phyloP scores from a whole-genome alignment of 2,888 invertebrate genomes.

The Seira ritae region DNA sequence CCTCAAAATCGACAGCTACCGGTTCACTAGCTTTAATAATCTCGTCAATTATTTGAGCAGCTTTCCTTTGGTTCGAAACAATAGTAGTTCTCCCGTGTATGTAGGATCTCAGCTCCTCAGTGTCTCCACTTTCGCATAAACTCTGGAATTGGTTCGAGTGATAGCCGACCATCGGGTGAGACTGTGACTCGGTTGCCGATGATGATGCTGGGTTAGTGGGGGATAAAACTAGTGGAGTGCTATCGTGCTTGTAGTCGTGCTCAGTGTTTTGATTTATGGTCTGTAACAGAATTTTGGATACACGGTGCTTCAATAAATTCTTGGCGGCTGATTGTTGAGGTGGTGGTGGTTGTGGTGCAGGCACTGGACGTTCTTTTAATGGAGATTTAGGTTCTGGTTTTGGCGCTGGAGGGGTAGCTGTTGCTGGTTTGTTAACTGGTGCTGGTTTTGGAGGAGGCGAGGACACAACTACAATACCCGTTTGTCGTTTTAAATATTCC shows the following conservation, averaged over 20 bases:
- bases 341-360: slow-evolving; percentile 5
- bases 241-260: slow-evolving; percentile 46
- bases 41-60: slow-evolving; percentile 79
- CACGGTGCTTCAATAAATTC: slow-evolving; percentile 86
- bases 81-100: slow-evolving; percentile 62
- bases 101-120: slow-evolving; percentile 61
- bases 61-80: slow-evolving; percentile 66
- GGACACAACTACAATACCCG: neutral
- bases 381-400: slow-evolving; percentile 11
- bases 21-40: slow-evolving; percentile 80
- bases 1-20: slow-evolving; percentile 88
- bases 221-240: neutral
- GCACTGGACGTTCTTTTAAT: neutral
- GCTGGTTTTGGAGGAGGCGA: slow-evolving; percentile 27
- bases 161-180: neutral
- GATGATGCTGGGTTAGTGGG: slow-evolving; percentile 13
- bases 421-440: neutral
- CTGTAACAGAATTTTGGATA: slow-evolving; percentile 91
- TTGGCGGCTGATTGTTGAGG: slow-evolving; percentile 28
- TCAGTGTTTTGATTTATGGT: slow-evolving; percentile 80
- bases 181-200: neutral
- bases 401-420: neutral
- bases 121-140: slow-evolving; percentile 51
- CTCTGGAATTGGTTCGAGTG: slow-evolving; percentile 26
- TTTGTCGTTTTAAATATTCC: slow-evolving; percentile 64